Evolutionary conservation across 2,888 invertebrate species (phyloP).

Genomic region (Abscondita cerata): DNA sequence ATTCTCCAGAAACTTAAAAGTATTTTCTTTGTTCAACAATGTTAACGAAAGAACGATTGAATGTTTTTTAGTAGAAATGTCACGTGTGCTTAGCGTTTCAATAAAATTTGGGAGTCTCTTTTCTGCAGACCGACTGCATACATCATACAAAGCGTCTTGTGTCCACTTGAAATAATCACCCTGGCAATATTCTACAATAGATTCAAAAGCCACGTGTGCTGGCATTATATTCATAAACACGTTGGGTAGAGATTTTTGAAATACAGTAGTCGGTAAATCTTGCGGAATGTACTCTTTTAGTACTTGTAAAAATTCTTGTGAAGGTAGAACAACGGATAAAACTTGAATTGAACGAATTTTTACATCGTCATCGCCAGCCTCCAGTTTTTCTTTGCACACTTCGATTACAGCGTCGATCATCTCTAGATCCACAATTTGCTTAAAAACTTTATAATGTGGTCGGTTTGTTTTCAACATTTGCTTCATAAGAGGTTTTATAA

Average conservation of each 20-base stretch:
- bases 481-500: not conserved
- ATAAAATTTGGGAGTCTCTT: not conserved
- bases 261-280: not conserved
- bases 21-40: conserved; percentile 4
- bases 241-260: conserved; percentile 5
- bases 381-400: not conserved
- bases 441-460: too few relatives aligned
- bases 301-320: conserved; percentile 3
- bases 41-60: conserved; percentile 16
- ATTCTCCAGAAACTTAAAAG: not conserved
- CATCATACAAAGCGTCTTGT: conserved; percentile 12
- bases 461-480: too few relatives aligned
- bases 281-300: not conserved
- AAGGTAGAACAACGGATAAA: conserved; percentile 8
- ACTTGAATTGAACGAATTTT: not conserved
- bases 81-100: conserved; percentile 9
- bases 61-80: conserved; percentile 28
- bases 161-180: conserved; percentile 25
- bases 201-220: not conserved
- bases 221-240: conserved; percentile 17
- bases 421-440: not conserved
- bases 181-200: conserved; percentile 22
- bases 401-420: not conserved
- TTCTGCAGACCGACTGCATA: conserved; percentile 17
- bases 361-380: not conserved